Base-by-base conservation (phyloP, 2,113 vertebrate genomes). In the Corydoras sp. region DNA sequence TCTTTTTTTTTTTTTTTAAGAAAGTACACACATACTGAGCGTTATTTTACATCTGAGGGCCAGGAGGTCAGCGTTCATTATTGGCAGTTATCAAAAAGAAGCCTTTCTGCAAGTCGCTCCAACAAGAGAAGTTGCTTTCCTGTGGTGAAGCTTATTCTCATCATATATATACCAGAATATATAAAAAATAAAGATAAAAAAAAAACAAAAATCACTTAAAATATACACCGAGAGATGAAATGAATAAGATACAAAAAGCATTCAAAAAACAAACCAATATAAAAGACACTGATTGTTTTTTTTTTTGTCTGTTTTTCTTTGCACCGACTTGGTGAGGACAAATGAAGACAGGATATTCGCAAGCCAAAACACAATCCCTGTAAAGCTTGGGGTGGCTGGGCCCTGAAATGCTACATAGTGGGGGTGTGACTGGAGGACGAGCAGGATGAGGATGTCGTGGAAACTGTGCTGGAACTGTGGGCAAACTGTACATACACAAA, bases 211-310 rank as follows among this genome's bases (percentile, higher is more conserved):
- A 79, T 79, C 85, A 88, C 81, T 91, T 90, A 94, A 88, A 95
- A 95, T 95, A 92, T 94, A 96, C 94, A 96, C 89, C 88, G 81
- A 90, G 86, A 90, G 91, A 90, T 86, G 85, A 82, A 92, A 92
- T 89, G 86, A 86, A 89, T 86, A 88, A 84, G 77, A 83, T 86
- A 78, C 78, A 85, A 85, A 92, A 91, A 90, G 90, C 91, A 94
- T 93, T 93, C 90, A 93, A 94, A 93, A 93, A 80, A 83, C 89
- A 83, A 86, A 77, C 81, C 87, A 79, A 84, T 86, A 87, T 82
- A 77, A 35, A 92, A 90, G 90, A 87, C 76, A 83, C 63, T 84
- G 90, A 93, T 93, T 86, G 86, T 83, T 53, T 14, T 18, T 2
- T 18, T 51, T 65, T 8, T 8, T 43, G 4, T 43, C 7, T 43